Evolutionary conservation across 2,113 vertebrate species (phyloP).

Genomic region (Rhadina sibilatrix): DNA sequence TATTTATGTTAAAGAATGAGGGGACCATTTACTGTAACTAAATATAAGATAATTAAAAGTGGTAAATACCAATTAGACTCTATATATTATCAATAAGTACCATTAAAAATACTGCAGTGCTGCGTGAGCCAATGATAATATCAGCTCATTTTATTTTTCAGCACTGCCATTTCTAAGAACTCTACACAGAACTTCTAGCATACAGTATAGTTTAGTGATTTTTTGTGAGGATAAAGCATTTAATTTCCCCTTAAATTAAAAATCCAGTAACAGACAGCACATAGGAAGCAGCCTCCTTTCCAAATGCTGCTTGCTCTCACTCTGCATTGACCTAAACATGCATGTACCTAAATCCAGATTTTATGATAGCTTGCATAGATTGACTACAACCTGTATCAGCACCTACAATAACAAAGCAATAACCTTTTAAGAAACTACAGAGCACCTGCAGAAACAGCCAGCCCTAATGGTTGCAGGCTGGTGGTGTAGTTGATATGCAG

Average conservation of each 20-base stretch:
- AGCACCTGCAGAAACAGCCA: not conserved
- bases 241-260: not conserved
- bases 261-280: not conserved
- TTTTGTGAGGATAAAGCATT: not conserved
- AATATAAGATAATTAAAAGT: not conserved
- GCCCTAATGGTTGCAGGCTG: not conserved
- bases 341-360: not conserved
- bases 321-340: not conserved
- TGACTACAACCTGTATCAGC: not conserved
- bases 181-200: not conserved
- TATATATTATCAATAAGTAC: not conserved
- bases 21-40: not conserved
- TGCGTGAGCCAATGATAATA: not conserved
- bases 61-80: not conserved
- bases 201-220: not conserved
- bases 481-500: too few relatives aligned
- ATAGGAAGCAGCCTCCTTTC: not conserved
- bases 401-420: not conserved
- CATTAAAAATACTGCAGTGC: not conserved
- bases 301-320: accelerated
- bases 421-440: not conserved
- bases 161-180: not conserved
- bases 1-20: conserved; percentile 19
- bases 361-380: not conserved
- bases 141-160: not conserved